Base-by-base conservation (phyloP, 2,113 vertebrate species). In the Butorides virescens region DNA sequence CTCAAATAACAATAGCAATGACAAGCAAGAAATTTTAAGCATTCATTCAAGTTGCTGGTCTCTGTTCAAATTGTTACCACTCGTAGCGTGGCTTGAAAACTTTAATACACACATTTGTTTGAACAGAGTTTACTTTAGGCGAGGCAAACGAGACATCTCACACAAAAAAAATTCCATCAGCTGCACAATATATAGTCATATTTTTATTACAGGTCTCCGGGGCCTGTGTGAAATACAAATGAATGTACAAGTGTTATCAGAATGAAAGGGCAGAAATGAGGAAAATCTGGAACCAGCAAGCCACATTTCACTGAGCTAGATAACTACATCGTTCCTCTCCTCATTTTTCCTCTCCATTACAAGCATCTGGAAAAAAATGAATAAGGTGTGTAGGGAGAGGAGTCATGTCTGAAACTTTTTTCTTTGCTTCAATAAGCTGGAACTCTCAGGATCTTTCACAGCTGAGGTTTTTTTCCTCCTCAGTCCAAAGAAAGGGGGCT, bases 331-430 rank as follows among this genome's bases (percentile, higher is more conserved):
- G 92, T 95, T 68, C 62, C 21, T 92, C 74, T 93, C 90, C 70
- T 93, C 88, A 88, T 95, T 95, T 93, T 94, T 90, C 42, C 67
- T 92, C 53, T 77, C 59, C 27, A 53, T 72, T 83, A 79, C 67
- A 88, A 93, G 82, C 88, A 95, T 88, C 75, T 92, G 91, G 82
- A 15, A 76, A 83, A 93, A 86, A 92, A 90, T 53, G 36, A 94
- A 86, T 80, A 90, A 92, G 75, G 86, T 97, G 86, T 94, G 59
- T 92, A 67, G 53, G 42, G 68, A 94, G 15, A 53, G 10, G n/a
- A 94, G 46, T 76, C 59, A 83, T 23, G 37, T 68, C 66, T 85
- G 73, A 95, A 91, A 93, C 14, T 76, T 92, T 50, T 77, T 90
- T 53, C 34, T 72, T 91, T 77, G 16, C 65, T 78, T 90, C 74